phyloP scores from a whole-genome alignment of 2,888 invertebrate species.

The Rhamphomyia laevipes region DNA sequence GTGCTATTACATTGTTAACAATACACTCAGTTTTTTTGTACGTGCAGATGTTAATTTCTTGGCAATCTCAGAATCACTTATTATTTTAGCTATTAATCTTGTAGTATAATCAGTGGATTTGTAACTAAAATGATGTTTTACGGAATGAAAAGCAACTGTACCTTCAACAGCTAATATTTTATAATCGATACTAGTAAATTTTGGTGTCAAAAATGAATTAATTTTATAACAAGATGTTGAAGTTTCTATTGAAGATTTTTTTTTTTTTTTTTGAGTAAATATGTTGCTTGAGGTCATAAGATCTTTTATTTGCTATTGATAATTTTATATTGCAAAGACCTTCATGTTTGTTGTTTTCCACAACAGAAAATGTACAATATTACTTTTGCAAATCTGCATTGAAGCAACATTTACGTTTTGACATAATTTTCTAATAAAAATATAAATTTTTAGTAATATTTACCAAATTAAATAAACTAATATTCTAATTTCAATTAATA shows the following conservation, averaged over 20 bases:
- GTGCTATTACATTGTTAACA: neutral
- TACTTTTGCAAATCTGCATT: too few relatives aligned
- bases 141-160: slow-evolving; percentile 19
- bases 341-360: too few relatives aligned
- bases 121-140: slow-evolving; percentile 19
- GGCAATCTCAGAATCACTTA: slow-evolving; percentile 16
- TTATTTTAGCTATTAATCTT: slow-evolving; percentile 14
- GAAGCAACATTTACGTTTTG: too few relatives aligned
- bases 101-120: slow-evolving; percentile 20
- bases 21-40: neutral
- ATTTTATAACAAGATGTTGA: slow-evolving; percentile 4
- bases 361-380: too few relatives aligned
- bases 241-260: slow-evolving; percentile 2
- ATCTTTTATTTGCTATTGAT: neutral
- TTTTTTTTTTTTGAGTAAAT: slow-evolving; percentile 6
- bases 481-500: too few relatives aligned
- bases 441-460: too few relatives aligned
- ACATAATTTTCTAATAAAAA: too few relatives aligned
- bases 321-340: neutral
- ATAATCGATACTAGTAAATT: slow-evolving; percentile 2
- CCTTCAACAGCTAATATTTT: slow-evolving; percentile 16
- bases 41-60: slow-evolving; percentile 6
- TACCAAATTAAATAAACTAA: too few relatives aligned
- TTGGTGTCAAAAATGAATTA: slow-evolving; percentile 2
- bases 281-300: slow-evolving; percentile 6